Percentiles rank a stretch among this genome's conserved stretches.
phyloP scores from a whole-genome alignment of 1,140 invertebrate species.

The Teleogryllus occipitalis region DNA sequence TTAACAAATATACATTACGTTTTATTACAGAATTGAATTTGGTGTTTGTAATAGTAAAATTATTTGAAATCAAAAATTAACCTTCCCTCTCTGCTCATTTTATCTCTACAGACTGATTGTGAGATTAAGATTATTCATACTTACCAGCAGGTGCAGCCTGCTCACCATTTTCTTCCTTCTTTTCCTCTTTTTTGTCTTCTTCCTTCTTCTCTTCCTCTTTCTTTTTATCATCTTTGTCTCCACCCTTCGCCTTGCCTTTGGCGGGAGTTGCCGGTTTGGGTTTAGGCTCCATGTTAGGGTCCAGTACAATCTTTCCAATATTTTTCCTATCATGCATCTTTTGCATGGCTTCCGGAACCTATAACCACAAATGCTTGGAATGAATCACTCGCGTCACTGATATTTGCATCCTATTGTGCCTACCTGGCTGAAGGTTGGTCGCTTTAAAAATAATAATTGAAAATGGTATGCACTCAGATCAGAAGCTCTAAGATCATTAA shows the following conservation, averaged over 20 bases:
- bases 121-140: not conserved
- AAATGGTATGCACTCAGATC: no score
- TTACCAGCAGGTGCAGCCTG: constrained; percentile 15
- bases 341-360: constrained; percentile 82
- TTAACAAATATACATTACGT: no score
- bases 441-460: no score
- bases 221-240: constrained; percentile 52
- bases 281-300: constrained; percentile 67
- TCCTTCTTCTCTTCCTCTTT: constrained; percentile 21
- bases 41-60: no score
- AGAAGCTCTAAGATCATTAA: no score
- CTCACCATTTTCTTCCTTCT: constrained; percentile 7
- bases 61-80: no score
- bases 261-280: constrained; percentile 66
- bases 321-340: constrained; percentile 88
- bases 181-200: constrained; percentile 18
- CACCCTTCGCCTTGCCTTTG: constrained; percentile 57
- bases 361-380: not conserved
- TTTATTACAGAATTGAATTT: no score
- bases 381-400: no score
- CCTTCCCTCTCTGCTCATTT: no score
- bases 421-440: no score
- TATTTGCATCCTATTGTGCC: no score
- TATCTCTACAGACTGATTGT: no score
- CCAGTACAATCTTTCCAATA: constrained; percentile 78